phyloP scores from a whole-genome alignment of 2,797 vertebrate species.

The Pristis pectinata region DNA sequence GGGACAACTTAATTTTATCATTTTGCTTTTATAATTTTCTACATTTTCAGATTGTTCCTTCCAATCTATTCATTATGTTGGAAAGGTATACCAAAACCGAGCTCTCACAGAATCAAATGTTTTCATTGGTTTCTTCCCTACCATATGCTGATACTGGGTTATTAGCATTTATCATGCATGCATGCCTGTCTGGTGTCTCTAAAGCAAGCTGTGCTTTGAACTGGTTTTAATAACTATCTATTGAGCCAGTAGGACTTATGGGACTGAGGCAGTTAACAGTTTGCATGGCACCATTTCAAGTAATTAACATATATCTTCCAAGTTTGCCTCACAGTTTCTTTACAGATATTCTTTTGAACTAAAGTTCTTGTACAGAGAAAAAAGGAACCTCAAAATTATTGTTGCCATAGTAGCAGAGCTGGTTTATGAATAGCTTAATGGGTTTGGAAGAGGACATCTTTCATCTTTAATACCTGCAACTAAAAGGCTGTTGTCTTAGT shows the following conservation, averaged over 20 bases:
- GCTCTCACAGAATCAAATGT: not conserved
- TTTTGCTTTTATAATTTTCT: not conserved
- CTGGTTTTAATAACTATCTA: not conserved
- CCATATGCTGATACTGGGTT: not conserved
- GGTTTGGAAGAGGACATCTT: not conserved
- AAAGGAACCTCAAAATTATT: not conserved
- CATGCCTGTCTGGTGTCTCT: not conserved
- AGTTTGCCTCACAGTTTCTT: slow-evolving; percentile 1
- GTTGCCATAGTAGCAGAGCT: slow-evolving; percentile 1
- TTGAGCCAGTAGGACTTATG: not conserved
- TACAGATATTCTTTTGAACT: not conserved
- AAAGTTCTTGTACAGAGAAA: not conserved
- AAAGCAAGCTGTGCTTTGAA: not conserved
- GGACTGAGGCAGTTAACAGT: slow-evolving; percentile 5
- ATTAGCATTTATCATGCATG: not conserved
- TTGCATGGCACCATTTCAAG: not conserved
- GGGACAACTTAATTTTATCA: no score
- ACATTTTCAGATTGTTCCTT: not conserved
- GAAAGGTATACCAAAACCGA: not conserved
- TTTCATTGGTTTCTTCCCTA: not conserved
- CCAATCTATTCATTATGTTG: not conserved
- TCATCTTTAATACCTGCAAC: not conserved
- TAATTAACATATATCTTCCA: not conserved
- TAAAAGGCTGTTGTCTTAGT: not conserved
- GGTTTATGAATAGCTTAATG: not conserved